A percentile compares a stretch with the other conserved stretches of the same genome.
phyloP scores from a whole-genome alignment of 2,797 vertebrate genomes.

The Myotis vivesi region DNA sequence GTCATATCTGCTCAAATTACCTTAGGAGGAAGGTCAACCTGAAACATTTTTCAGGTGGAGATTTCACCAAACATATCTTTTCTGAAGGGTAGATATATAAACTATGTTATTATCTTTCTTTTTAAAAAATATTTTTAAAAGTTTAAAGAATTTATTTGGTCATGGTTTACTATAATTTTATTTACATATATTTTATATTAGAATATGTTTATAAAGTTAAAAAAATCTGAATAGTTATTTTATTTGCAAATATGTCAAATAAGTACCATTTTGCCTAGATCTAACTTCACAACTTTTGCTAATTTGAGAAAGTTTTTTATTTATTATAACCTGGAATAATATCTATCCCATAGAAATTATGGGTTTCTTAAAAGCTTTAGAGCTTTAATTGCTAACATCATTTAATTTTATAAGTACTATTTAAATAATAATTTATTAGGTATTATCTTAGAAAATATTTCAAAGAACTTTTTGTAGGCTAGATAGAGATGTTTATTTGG shows the following conservation, averaged over 20 bases:
- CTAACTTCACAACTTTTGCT: not conserved
- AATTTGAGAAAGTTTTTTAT: not conserved
- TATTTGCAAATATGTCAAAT: not conserved
- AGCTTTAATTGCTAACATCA: not conserved
- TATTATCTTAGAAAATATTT: not conserved
- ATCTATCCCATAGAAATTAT: not conserved
- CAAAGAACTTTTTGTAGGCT: not conserved
- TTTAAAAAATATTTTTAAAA: not conserved
- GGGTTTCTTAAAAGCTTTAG: not conserved
- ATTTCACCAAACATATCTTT: not conserved
- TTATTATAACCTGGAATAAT: not conserved
- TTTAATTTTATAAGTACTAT: not conserved
- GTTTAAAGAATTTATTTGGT: not conserved
- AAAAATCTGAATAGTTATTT: not conserved
- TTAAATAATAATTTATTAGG: constrained; percentile 19
- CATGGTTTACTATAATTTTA: not conserved
- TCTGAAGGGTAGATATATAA: not conserved
- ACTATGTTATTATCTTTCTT: not conserved
- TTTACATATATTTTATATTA: not conserved
- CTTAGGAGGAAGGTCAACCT: not conserved
- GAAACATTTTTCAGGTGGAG: not conserved
- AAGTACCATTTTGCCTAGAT: not conserved
- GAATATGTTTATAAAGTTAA: not conserved
- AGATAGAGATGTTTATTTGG: not conserved
- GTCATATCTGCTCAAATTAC: not conserved